These are phyloP conservation scores for Dascillus cervinus DNA, from an alignment of 2,888 invertebrate species.

Conservation along the genomic window DNA sequence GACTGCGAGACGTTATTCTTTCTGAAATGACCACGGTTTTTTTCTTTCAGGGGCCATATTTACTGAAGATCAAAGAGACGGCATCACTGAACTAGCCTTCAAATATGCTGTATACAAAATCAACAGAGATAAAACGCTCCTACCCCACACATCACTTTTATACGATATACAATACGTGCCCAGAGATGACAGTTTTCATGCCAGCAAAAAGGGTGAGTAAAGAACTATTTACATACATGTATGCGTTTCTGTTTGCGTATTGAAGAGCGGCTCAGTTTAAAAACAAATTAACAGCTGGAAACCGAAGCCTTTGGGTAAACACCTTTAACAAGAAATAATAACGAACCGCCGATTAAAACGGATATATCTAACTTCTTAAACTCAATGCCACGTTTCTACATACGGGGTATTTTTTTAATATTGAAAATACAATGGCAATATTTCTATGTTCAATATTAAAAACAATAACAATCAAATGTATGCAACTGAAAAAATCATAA, in stretches of 20 bases:
- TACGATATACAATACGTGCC: slow-evolving; percentile 70
- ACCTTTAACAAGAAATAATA: no score
- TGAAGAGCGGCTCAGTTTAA: background rate
- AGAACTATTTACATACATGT: slow-evolving; percentile 17
- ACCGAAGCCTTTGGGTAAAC: no score
- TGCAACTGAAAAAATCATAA: no score
- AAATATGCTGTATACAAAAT: slow-evolving; percentile 73
- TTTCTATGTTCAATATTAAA: no score
- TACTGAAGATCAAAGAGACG: slow-evolving; percentile 62
- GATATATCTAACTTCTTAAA: no score
- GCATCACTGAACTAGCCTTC: slow-evolving; percentile 66
- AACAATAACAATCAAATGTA: no score
- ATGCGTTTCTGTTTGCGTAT: background rate
- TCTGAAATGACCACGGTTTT: no score
- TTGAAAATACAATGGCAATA: no score
- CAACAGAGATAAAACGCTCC: slow-evolving; percentile 62
- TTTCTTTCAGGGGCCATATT: slow-evolving; percentile 64
- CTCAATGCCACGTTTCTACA: no score
- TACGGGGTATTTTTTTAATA: no score
- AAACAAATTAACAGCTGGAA: background rate
- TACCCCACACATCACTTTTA: slow-evolving; percentile 64
- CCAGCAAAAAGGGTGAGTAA: slow-evolving; percentile 62
- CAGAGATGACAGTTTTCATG: slow-evolving; percentile 68
- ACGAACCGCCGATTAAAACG: no score
- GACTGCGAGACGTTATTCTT: no score